A percentile compares a stretch with the other conserved stretches of the same genome.
These are phyloP conservation scores for Urocyon cinereoargenteus DNA, from an alignment of 2,797 vertebrate species.

Conservation along the genomic window DNA sequence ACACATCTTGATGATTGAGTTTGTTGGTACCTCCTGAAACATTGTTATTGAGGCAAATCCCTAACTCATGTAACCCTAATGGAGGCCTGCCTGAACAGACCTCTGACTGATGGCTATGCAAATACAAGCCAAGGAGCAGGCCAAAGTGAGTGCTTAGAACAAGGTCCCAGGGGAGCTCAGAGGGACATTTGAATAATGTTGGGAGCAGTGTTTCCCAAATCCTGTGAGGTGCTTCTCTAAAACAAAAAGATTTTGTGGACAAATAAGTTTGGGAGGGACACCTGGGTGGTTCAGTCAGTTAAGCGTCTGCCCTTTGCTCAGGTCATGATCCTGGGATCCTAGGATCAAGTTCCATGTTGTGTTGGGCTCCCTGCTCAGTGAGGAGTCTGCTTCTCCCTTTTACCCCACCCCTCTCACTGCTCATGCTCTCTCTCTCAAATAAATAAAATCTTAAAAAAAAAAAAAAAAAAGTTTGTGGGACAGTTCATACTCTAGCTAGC, in stretches of 20 bases:
- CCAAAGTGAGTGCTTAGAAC: not conserved
- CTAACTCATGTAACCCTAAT: not conserved
- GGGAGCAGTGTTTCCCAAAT: not conserved
- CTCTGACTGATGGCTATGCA: not conserved
- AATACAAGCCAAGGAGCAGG: not conserved
- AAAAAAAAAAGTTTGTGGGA: not conserved
- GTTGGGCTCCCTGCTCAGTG: not conserved
- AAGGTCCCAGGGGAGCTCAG: not conserved
- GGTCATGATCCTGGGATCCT: not conserved
- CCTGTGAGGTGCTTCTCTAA: not conserved
- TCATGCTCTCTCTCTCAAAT: not conserved
- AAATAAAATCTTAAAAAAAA: not conserved
- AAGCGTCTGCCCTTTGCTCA: not conserved
- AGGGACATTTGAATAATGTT: not conserved
- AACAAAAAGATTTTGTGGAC: conserved; percentile 26
- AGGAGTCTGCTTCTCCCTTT: not conserved
- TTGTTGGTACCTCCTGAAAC: conserved; percentile 23
- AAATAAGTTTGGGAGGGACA: not conserved
- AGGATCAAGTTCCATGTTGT: not conserved
- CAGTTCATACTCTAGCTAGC: not conserved
- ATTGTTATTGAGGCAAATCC: not conserved
- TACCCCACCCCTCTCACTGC: not conserved
- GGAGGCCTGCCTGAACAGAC: not conserved
- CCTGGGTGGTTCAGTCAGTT: not conserved
- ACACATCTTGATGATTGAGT: conserved; percentile 27